Evolutionary conservation across 2,888 invertebrate genomes (phyloP), one percentile per base, ranked within the genome.

Genomic region (Cacoxenus indagator): DNA sequence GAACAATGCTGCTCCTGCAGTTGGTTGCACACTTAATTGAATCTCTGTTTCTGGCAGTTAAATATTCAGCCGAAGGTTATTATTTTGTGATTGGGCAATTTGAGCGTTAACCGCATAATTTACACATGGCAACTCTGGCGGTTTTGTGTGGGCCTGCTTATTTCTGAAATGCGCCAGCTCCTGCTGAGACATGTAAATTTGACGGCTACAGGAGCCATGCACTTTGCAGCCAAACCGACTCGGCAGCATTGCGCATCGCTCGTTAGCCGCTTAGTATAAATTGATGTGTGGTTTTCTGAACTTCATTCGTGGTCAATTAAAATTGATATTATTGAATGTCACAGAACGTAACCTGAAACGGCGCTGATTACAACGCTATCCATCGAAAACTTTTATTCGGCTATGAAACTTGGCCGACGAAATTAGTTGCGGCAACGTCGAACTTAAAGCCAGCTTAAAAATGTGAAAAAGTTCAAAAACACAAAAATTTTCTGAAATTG

Each of bases 21-120:
- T 26, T 57, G 57, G 26, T 26, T 29, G 65, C 22, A 59, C 59
- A 59, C 59, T 67, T 67, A 67, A 67, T 67, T 67, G 59, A 67
- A 67, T 67, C 66, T 57, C 22, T 43, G 66, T 43, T 59, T 22
- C 46, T 67, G 59, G 31, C 59, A 67, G 19, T 67, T 46, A 59
- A 59, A 48, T 22, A 19, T 43, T 43, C 43, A 62, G 14, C 19
- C 24, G 45, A 46, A 59, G 27, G 29, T 24, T 46, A 67, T 59
- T 43, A 46, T 67, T 59, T 67, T 59, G 48, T 59, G 57, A 46
- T 31, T 59, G 46, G 46, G 51, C 45, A 67, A 64, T 59, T 67
- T 48, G 66, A 59, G 17, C 26, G 61, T 45, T 26, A 62, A 24
- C 17, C 43, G 4, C 26, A 45, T 37, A 14, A 37, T 37, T 37